Conservation (phyloP, 2,113 vertebrate species). For the Condylura cristata region DNA sequence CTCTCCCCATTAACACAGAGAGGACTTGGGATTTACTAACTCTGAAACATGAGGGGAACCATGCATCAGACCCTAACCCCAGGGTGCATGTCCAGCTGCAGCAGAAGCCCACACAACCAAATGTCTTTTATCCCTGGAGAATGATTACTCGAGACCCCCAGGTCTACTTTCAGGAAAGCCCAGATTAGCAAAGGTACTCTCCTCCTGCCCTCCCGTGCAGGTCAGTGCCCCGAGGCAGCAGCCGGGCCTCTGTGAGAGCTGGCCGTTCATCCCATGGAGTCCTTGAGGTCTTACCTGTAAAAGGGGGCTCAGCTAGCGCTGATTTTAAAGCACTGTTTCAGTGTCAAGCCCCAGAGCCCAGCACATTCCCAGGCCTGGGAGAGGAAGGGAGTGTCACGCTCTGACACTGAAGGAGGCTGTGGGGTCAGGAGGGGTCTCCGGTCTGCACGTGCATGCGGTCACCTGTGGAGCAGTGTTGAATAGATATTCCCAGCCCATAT, state of each 20-base stretch:
- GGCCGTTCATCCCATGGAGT: not conserved
- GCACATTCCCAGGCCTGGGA: not conserved
- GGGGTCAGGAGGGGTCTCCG: not conserved
- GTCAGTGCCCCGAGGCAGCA: not conserved
- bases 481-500: too few relatives aligned
- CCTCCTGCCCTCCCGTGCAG: not conserved
- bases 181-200: not conserved
- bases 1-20: slow-evolving; percentile 70
- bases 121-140: not conserved
- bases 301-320: not conserved
- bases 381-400: rapidly evolving
- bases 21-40: slow-evolving; percentile 77
- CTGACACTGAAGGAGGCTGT: not conserved
- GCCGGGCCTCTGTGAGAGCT: rapidly evolving
- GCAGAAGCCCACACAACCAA: not conserved
- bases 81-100: slow-evolving; percentile 37
- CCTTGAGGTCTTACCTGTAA: not conserved
- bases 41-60: slow-evolving; percentile 68
- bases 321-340: not conserved
- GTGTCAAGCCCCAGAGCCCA: not conserved
- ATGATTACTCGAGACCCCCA: slow-evolving; percentile 13
- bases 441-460: rapidly evolving
- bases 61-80: slow-evolving; percentile 50
- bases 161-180: not conserved
- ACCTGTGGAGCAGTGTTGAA: not conserved